phyloP scores from a whole-genome alignment of 2,797 vertebrate genomes.

The Paguma larvata region DNA sequence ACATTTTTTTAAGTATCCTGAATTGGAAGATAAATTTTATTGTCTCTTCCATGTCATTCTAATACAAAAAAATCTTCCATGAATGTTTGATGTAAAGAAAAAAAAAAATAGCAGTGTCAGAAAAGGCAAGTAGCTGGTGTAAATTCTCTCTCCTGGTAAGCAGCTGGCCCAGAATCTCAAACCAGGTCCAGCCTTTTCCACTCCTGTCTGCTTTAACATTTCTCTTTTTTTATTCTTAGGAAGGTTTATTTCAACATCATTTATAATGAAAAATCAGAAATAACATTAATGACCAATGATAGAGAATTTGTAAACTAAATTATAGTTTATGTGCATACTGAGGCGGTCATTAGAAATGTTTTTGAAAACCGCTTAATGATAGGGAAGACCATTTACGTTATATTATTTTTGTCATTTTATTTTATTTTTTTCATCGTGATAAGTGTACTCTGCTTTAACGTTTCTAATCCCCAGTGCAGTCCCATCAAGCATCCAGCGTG shows the following conservation, averaged over 20 bases:
- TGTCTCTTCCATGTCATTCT: background rate
- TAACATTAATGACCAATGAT: too few species aligned
- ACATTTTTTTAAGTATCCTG: background rate
- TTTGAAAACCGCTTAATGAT: too few species aligned
- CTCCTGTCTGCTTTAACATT: background rate
- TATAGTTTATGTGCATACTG: too few species aligned
- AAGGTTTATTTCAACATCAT: too few species aligned
- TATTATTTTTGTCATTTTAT: background rate
- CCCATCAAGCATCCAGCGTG: background rate
- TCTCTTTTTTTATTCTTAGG: background rate
- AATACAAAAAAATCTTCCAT: background rate
- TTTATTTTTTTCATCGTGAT: background rate
- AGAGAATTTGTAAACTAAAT: too few species aligned
- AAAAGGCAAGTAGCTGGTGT: background rate
- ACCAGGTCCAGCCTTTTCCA: background rate
- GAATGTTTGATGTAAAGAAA: background rate
- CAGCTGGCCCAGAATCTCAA: background rate
- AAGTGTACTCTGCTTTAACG: background rate
- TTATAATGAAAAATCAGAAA: too few species aligned
- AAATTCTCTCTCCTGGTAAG: background rate
- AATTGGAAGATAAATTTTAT: conserved; percentile 1
- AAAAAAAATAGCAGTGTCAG: background rate
- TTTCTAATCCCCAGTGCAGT: background rate
- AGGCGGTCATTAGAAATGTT: too few species aligned
- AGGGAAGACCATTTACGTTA: too few species aligned